phyloP scores from a whole-genome alignment of 2,888 invertebrate genomes.

The Aspidiotus rigidus region DNA sequence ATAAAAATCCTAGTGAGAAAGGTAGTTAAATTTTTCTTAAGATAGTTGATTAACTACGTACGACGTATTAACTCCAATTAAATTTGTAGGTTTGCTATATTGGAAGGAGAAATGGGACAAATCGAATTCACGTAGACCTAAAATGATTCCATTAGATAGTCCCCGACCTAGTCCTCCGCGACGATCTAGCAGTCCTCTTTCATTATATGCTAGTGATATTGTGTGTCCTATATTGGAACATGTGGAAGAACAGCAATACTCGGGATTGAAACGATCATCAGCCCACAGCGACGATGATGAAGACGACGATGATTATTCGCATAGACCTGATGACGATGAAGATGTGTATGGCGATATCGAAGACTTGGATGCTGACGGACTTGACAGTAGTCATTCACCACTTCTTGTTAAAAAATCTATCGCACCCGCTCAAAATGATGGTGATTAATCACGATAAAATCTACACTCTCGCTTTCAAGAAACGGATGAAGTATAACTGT shows the following conservation, averaged over 20 bases:
- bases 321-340: conserved; percentile 38
- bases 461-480: no score
- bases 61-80: background rate
- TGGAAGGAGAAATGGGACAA: conserved; percentile 37
- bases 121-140: no score
- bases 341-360: conserved; percentile 35
- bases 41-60: background rate
- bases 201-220: conserved; percentile 49
- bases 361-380: conserved; percentile 26
- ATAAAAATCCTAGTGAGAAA: conserved; percentile 23
- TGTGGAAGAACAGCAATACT: conserved; percentile 61
- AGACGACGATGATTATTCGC: conserved; percentile 28
- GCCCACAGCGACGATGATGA: conserved; percentile 35
- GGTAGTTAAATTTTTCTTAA: background rate
- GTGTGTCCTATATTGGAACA: conserved; percentile 78
- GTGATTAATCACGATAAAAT: background rate
- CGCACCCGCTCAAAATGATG: conserved; percentile 9
- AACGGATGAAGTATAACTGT: background rate
- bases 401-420: conserved; percentile 31
- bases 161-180: conserved; percentile 10
- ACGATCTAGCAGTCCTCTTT: conserved; percentile 23
- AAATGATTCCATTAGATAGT: conserved; percentile 15
- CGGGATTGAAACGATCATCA: conserved; percentile 40
- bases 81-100: conserved; percentile 37
- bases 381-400: conserved; percentile 35